These are phyloP conservation scores for Sebastiscus albofasciatus DNA, from an alignment of 2,797 vertebrate genomes.

Conservation along the genomic window DNA sequence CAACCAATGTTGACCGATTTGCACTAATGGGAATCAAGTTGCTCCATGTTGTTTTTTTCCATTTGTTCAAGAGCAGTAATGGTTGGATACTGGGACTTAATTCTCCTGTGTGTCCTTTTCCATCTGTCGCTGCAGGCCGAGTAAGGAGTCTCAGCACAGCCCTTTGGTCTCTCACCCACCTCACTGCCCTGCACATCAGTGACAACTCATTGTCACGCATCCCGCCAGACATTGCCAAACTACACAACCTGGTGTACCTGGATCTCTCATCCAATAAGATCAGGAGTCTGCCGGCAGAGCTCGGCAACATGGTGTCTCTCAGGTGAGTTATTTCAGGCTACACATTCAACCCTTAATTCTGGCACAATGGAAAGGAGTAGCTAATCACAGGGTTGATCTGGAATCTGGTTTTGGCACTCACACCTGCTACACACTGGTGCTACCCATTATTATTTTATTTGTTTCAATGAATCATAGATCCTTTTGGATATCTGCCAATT, in stretches of 20 bases:
- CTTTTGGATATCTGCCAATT: neutral
- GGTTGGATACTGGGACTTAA: neutral
- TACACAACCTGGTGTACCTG: slow-evolving; percentile 98
- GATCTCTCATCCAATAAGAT: slow-evolving; percentile 99
- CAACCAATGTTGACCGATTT: neutral
- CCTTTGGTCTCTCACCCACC: slow-evolving; percentile 96
- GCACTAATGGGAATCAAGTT: neutral
- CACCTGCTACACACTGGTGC: neutral
- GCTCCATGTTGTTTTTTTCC: neutral
- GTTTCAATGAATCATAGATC: neutral
- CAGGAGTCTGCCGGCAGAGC: slow-evolving; percentile 97
- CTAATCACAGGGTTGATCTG: neutral
- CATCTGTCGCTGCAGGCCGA: slow-evolving; percentile 83
- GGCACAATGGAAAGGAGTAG: neutral
- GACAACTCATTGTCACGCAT: slow-evolving; percentile 98
- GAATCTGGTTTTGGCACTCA: neutral
- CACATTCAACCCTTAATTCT: neutral
- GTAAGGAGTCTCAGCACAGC: slow-evolving; percentile 96
- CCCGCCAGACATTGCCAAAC: slow-evolving; percentile 99
- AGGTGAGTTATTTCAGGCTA: slow-evolving; percentile 81
- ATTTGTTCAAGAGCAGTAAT: neutral
- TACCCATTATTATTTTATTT: neutral
- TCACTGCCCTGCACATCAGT: slow-evolving; percentile 98
- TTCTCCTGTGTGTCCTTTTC: neutral
- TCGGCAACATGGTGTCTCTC: slow-evolving; percentile 99